These are phyloP conservation scores for Onychomys arenicola DNA, from an alignment of 2,797 vertebrate species.

Conservation along the genomic window DNA sequence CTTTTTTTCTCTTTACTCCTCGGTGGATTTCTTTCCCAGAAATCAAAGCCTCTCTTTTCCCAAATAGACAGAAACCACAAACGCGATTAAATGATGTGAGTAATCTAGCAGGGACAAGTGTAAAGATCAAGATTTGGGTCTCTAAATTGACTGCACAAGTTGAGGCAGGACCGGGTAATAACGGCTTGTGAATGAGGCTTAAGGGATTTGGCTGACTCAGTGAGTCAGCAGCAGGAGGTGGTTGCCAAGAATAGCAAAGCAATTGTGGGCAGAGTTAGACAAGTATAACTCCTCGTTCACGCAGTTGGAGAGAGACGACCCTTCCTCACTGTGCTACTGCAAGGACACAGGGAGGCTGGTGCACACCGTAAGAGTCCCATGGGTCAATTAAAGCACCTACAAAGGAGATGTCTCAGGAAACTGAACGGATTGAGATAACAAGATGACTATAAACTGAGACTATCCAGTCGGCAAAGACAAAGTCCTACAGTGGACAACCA, in stretches of 20 bases:
- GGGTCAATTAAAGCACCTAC: no score
- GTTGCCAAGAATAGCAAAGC: slow-evolving; percentile 59
- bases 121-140: neutral
- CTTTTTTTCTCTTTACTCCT: neutral
- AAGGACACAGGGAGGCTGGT: neutral
- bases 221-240: slow-evolving; percentile 51
- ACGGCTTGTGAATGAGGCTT: slow-evolving; percentile 31
- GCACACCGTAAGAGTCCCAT: neutral
- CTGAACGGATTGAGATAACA: neutral
- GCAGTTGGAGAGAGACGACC: neutral
- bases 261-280: neutral
- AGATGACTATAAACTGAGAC: neutral
- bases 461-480: neutral
- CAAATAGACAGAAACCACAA: neutral
- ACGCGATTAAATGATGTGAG: neutral
- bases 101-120: slow-evolving; percentile 17
- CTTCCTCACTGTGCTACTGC: neutral
- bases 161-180: slow-evolving; percentile 10
- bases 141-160: slow-evolving; percentile 26
- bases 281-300: neutral
- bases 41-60: neutral
- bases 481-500: neutral
- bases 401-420: neutral
- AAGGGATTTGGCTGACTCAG: slow-evolving; percentile 23
- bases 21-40: neutral